Base-by-base conservation (phyloP, 1,140 invertebrate species). In the Halyomorpha halys region DNA sequence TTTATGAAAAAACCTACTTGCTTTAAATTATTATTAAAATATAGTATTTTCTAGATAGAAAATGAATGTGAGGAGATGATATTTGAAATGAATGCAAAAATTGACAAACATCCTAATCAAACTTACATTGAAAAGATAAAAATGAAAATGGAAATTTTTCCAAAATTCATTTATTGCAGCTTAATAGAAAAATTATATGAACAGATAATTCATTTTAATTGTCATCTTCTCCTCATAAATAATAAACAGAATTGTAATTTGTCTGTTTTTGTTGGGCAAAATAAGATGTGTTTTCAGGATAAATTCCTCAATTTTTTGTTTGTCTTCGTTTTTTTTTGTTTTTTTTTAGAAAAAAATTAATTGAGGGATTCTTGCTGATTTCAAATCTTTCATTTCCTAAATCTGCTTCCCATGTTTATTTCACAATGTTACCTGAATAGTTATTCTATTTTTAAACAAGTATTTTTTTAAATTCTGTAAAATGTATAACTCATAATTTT, bases 401-500 rank as follows among this genome's bases (percentile, higher is more conserved):
- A n/a, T 59, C 15, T 23, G 6, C 18, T 18, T 44, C 15, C 11
- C 16, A n/a, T 18, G 14, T 18, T 73, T 18, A 72, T 75, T 68
- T 75, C 74, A 3, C 74, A 25, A 65, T 75, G 75, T n/a, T 74
- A 73, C 14, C 74, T 73, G 62, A 56, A 23, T 23, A 56, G 47
- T 19, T 21, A 23, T 56, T 56, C 27, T 16, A 23, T 56, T 23
- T 23, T 23, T 16, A 23, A 23, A 25, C 53, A 56, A 23, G 14
- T 23, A 11, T 16, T 56, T 56, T 19, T 25, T 23, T 11, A 14
- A 27, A 16, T 23, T 23, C 53, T 23, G 23, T 11, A 16, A 56
- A 56, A 56, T 25, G 18, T 56, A 16, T 56, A 56, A 39, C 34
- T 30, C 27, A 39, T 39, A 39, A 39, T 39, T 23, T 25, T 23